Evolutionary conservation across 2,113 vertebrate genomes (phyloP).

Genomic region (Piliocolobus tephrosceles): DNA sequence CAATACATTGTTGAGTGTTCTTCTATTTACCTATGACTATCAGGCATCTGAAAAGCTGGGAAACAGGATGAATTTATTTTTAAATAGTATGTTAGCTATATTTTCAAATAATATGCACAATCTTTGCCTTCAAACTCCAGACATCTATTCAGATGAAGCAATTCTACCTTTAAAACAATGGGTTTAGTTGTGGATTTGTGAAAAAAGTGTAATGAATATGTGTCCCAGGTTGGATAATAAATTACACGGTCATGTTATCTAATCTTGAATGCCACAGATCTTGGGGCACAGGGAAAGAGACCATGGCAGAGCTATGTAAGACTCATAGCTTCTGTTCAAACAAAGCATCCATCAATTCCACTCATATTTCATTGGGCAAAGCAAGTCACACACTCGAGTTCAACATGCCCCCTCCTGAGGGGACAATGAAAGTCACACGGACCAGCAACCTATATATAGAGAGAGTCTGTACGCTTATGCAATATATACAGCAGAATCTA

Average conservation of each 20-base stretch:
- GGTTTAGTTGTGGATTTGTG: not conserved
- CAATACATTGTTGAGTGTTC: not conserved
- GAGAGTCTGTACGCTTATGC: not conserved
- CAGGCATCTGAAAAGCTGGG: not conserved
- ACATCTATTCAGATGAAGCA: not conserved
- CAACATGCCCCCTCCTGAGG: not conserved
- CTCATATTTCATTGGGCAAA: not conserved
- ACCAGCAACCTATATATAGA: not conserved
- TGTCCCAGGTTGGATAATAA: not conserved
- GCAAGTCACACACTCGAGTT: not conserved
- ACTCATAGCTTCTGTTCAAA: not conserved
- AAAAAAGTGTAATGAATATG: not conserved
- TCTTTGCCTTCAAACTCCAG: conserved; percentile 25
- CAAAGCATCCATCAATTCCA: not conserved
- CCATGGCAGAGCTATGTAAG: not conserved
- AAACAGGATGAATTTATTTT: not conserved
- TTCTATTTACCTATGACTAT: not conserved
- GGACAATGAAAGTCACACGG: not conserved
- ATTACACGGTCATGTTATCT: not conserved
- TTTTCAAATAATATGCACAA: not conserved
- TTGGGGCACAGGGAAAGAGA: not conserved
- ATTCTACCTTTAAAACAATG: not conserved
- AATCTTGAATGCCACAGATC: not conserved
- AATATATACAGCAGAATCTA: too few relatives aligned
- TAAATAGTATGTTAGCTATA: not conserved